Percentiles rank a stretch among this genome's conserved stretches.
Conservation (phyloP, 2,113 vertebrate species). For the Telmatochromis sp. region DNA sequence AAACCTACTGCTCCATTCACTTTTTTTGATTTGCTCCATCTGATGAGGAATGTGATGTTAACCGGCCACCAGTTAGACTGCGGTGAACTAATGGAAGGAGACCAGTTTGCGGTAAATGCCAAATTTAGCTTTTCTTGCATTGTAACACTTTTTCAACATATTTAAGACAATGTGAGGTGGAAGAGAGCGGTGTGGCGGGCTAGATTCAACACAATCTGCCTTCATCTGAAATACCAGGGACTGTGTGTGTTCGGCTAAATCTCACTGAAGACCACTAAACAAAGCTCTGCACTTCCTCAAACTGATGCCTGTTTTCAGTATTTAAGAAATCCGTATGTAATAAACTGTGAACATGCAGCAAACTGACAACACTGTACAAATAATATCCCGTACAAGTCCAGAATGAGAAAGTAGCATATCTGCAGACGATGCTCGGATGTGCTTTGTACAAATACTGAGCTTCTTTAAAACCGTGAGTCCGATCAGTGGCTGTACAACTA, state of each 20-base stretch:
- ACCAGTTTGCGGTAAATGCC: background rate
- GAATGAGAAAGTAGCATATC: background rate
- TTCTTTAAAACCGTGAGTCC: background rate
- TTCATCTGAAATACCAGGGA: background rate
- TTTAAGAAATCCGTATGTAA: background rate
- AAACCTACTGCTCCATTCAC: background rate
- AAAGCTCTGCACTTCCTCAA: background rate
- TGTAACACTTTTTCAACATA: background rate
- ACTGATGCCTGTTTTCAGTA: background rate
- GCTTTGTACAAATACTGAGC: background rate
- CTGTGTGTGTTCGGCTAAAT: background rate
- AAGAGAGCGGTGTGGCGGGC: background rate
- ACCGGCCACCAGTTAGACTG: slow-evolving; percentile 27
- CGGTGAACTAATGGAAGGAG: background rate
- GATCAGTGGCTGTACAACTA: background rate
- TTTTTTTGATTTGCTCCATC: slow-evolving; percentile 15
- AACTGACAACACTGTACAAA: slow-evolving; percentile 36
- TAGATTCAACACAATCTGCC: background rate
- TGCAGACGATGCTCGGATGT: background rate
- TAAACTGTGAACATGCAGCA: slow-evolving; percentile 34
- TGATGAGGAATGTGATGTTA: slow-evolving; percentile 56
- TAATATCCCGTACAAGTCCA: slow-evolving; percentile 2
- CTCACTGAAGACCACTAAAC: background rate
- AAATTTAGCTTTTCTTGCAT: background rate
- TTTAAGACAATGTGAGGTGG: slow-evolving; percentile 31